A percentile compares a stretch with the other conserved stretches of the same genome.
phyloP scores from a whole-genome alignment of 2,888 invertebrate species.

The Dendrolimus pini region DNA sequence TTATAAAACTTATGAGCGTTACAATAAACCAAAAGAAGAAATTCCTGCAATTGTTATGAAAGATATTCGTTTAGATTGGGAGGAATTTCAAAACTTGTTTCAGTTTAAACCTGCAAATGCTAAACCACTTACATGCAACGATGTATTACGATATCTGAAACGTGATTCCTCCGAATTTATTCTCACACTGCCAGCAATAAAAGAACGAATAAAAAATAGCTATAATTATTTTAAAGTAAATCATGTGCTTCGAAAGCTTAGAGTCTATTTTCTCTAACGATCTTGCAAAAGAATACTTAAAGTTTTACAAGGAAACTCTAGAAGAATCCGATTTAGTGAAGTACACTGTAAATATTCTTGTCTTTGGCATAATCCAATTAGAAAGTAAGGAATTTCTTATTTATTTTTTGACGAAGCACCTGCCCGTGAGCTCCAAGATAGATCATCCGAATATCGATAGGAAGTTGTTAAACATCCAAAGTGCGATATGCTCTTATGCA shows the following conservation, averaged over 20 bases:
- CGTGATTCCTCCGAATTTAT: conserved; percentile 16
- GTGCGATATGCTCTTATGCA: conserved; percentile 36
- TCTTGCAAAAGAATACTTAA: conserved; percentile 17
- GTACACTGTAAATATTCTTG: conserved; percentile 13
- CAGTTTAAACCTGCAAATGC: not conserved
- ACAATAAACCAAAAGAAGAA: conserved; percentile 27
- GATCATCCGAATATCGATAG: conserved; percentile 23
- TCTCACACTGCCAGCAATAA: conserved; percentile 14
- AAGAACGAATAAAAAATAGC: conserved; percentile 7
- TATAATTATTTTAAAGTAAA: conserved; percentile 9
- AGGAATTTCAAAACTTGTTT: conserved; percentile 13
- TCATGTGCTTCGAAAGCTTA: conserved; percentile 33
- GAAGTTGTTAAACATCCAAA: conserved; percentile 26
- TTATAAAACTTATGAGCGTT: conserved; percentile 23
- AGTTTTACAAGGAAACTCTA: conserved; percentile 9
- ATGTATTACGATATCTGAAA: conserved; percentile 22
- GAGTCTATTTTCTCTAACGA: conserved; percentile 41
- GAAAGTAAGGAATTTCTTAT: conserved; percentile 24
- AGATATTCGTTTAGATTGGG: conserved; percentile 25
- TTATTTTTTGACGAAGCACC: conserved; percentile 31
- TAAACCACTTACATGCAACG: conserved; percentile 9
- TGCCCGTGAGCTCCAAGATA: conserved; percentile 33
- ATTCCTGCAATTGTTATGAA: conserved; percentile 30
- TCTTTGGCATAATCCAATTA: conserved; percentile 36
- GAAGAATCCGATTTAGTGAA: conserved; percentile 4